Percentiles rank a stretch among this genome's conserved stretches.
Conservation (phyloP, 2,113 vertebrate genomes). For the Tachysurus fulvidraco region DNA sequence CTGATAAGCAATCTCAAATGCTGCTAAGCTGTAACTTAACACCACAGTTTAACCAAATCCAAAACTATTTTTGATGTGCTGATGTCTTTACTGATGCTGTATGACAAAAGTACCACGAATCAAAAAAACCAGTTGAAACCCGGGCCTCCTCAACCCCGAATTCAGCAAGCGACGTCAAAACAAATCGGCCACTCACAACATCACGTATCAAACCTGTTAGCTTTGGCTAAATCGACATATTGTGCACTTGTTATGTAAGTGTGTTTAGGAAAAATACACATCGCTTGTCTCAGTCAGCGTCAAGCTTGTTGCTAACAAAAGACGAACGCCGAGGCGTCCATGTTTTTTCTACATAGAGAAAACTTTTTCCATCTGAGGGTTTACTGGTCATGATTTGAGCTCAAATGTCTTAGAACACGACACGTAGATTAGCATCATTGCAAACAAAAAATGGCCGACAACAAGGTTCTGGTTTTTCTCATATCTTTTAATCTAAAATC, state of each 20-base stretch:
- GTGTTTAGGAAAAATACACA: neutral
- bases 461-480: neutral
- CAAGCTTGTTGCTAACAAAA: neutral
- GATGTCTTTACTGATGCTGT: neutral
- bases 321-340: neutral
- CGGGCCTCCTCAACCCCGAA: neutral
- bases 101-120: neutral
- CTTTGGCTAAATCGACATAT: neutral
- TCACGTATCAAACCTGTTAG: neutral
- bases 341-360: neutral
- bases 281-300: neutral
- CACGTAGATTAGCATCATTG: neutral
- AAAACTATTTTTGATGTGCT: neutral
- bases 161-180: neutral
- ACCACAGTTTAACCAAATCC: neutral
- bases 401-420: neutral
- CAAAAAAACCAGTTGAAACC: neutral
- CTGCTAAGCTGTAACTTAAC: slow-evolving; percentile 26
- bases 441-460: neutral
- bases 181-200: neutral
- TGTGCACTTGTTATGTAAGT: neutral
- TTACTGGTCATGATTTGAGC: neutral
- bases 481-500: neutral
- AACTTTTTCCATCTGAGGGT: too few species aligned
- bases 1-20: slow-evolving; percentile 22